phyloP scores from a whole-genome alignment of 2,797 vertebrate genomes.

The Leptatherina wallacei region DNA sequence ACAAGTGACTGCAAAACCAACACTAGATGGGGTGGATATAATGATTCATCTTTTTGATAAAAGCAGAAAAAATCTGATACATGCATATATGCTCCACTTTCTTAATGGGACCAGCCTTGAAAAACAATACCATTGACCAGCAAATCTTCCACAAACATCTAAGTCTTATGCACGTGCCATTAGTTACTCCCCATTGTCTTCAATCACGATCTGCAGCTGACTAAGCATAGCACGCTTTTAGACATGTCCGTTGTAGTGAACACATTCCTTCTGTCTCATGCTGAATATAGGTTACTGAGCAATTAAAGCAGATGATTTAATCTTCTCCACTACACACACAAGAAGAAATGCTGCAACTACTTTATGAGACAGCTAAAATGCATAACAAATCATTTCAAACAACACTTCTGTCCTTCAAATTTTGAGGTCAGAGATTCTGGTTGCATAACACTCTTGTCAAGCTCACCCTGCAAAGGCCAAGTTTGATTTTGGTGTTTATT shows the following conservation, averaged over 20 bases:
- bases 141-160: conserved; percentile 14
- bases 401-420: conserved; percentile 44
- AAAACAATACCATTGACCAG: too few relatives aligned
- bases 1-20: conserved; percentile 4
- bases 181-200: conserved; percentile 38
- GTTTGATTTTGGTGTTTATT: conserved; percentile 72
- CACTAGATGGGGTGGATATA: not conserved
- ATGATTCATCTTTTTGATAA: conserved; percentile 1
- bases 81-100: not conserved
- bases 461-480: conserved; percentile 49
- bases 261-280: conserved; percentile 69
- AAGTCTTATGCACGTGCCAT: conserved; percentile 17
- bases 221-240: conserved; percentile 45
- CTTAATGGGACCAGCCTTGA: conserved; percentile 3
- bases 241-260: conserved; percentile 64
- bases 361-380: not conserved
- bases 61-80: conserved; percentile 1
- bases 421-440: conserved; percentile 56
- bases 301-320: conserved; percentile 62
- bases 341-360: conserved; percentile 33
- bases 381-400: conserved; percentile 36
- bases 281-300: conserved; percentile 60
- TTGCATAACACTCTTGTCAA: conserved; percentile 66
- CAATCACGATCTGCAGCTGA: conserved; percentile 46
- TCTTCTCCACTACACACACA: conserved; percentile 36